Conservation (phyloP, 2,113 vertebrate species). For the Cromileptes altivelis region DNA sequence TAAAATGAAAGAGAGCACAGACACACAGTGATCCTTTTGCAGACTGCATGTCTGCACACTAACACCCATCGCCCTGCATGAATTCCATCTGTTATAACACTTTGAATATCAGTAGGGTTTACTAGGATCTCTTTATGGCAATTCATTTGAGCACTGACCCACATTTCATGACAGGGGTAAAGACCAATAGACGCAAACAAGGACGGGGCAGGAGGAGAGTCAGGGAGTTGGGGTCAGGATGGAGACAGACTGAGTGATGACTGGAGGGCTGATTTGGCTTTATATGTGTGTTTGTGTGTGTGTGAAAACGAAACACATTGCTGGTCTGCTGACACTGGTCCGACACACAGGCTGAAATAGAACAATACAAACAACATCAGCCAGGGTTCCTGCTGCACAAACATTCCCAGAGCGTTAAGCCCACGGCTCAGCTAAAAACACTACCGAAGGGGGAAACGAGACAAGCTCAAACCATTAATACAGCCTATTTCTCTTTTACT, state of each 20-base stretch:
- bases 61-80: conserved; percentile 50
- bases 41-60: conserved; percentile 65
- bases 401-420: conserved; percentile 78
- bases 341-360: conserved; percentile 62
- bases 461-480: conserved; percentile 42
- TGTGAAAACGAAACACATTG: conserved; percentile 58
- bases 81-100: conserved; percentile 62
- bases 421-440: conserved; percentile 74
- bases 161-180: conserved; percentile 48
- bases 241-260: conserved; percentile 46
- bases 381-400: conserved; percentile 70
- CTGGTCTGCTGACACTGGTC: conserved; percentile 63
- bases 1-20: conserved; percentile 51
- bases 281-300: conserved; percentile 24
- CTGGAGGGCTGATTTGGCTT: conserved; percentile 41
- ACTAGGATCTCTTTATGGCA: conserved; percentile 24
- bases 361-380: conserved; percentile 80
- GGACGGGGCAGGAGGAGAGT: not conserved
- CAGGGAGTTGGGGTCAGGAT: conserved; percentile 28
- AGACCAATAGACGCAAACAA: conserved; percentile 7
- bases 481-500: not conserved
- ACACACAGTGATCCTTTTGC: conserved; percentile 34
- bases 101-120: conserved; percentile 30
- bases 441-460: conserved; percentile 23
- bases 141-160: conserved; percentile 40